Percentiles rank a stretch among this genome's conserved stretches.
Evolutionary conservation across 2,113 vertebrate genomes (phyloP).

Genomic region (Campylomormyrus numenius): DNA sequence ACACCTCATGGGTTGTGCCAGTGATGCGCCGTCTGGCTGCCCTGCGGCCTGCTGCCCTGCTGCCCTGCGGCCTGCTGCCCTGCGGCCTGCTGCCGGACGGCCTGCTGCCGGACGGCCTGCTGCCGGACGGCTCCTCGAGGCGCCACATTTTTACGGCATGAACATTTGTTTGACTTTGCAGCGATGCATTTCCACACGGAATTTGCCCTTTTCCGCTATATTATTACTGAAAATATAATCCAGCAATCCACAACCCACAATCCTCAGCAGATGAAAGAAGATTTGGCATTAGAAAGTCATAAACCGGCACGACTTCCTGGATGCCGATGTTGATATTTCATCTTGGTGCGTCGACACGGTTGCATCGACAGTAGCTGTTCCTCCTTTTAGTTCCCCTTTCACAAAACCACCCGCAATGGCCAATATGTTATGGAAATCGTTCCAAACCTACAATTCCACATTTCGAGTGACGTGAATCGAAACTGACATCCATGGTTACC

Average conservation of each 20-base stretch:
- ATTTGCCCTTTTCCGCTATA: background rate
- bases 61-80: slow-evolving; percentile 33
- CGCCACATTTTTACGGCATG: slow-evolving; percentile 10
- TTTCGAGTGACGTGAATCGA: background rate
- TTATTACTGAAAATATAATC: slow-evolving; percentile 18
- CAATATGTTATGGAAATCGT: background rate
- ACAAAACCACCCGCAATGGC: background rate
- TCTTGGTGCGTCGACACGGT: background rate
- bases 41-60: slow-evolving; percentile 63
- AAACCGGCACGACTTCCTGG: background rate
- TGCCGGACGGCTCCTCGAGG: slow-evolving; percentile 42
- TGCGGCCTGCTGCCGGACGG: slow-evolving; percentile 39
- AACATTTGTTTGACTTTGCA: slow-evolving; percentile 17
- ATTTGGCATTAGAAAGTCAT: background rate
- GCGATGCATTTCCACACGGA: background rate
- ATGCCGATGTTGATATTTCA: background rate
- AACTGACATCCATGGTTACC: background rate
- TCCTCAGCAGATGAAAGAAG: slow-evolving; percentile 3
- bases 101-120: slow-evolving; percentile 57
- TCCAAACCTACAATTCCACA: background rate
- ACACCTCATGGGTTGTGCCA: slow-evolving; percentile 67
- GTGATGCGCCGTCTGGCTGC: slow-evolving; percentile 69
- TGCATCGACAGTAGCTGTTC: background rate
- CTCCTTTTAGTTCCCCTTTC: background rate
- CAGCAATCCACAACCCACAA: slow-evolving; percentile 7